Base-by-base conservation (phyloP, 1,140 invertebrate genomes). In the Ips typographus region DNA sequence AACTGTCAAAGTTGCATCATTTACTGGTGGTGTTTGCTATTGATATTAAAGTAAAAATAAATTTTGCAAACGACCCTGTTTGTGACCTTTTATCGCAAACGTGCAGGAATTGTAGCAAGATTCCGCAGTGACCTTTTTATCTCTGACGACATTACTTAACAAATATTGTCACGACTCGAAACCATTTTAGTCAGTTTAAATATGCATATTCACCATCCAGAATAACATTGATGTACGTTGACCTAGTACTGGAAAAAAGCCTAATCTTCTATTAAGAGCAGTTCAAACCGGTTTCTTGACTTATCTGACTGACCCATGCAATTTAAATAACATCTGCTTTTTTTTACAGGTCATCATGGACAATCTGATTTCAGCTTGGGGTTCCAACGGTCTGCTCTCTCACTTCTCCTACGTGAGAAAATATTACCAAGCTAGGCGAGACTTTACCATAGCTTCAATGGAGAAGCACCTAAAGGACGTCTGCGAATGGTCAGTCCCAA, bases 401-500 rank as follows among this genome's bases (percentile, higher is more conserved):
- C 90, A 93, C 77, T 85, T 89, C 58, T 71, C 79, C 2, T 79
- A 78, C 40, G 86, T 91, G 39, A 82, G 85, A 40, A 77, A 80
- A 4, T 90, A 91, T 75, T 94, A 93, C 77, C 84, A 81, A 66
- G 76, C 82, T 8, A 84, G 89, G 43, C 81, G 90, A n/a, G 88
- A 90, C 75, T 73, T 83, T 2, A 88, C 91, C 64, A 72, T 88
- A 0, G 74, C 76, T 1, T 83, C 88, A 1, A 86, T 89, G 60
- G 82, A 87, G 56, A 86, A 86, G 74, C 85, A 90, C 77, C 80
- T 92, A 5, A 72, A 76, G 84, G 87, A 85, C 43, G 77, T 92
- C 1, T 90, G 84, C 2, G 86, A 90, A 49, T 92, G 90, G 85
- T 74, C 80, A 3, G 73, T 84, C 42, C 91, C 92, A 0, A 77